A percentile compares a stretch with the other conserved stretches of the same genome.
These are phyloP conservation scores for Drosophila ochracea DNA, from an alignment of 2,888 invertebrate species.

Conservation along the genomic window DNA sequence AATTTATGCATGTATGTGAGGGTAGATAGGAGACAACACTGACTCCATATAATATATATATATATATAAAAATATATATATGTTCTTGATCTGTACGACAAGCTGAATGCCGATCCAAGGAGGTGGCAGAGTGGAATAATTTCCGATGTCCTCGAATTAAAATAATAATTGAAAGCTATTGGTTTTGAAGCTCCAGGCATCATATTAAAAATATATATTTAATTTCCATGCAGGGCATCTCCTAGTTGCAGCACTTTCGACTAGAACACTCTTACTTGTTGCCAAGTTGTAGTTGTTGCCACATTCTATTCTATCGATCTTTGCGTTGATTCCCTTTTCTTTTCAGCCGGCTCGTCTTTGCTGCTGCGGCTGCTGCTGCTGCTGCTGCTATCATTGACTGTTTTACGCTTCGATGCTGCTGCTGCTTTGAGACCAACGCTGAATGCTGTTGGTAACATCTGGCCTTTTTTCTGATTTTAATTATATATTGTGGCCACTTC, in stretches of 20 bases:
- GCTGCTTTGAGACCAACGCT: constrained; percentile 15
- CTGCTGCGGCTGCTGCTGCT: background rate
- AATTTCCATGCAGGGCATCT: constrained; percentile 10
- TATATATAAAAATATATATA: background rate
- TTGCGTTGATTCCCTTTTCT: constrained; percentile 35
- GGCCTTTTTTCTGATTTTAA: constrained; percentile 75
- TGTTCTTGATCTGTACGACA: background rate
- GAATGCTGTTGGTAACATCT: constrained; percentile 57
- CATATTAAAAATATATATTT: background rate
- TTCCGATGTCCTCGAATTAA: background rate
- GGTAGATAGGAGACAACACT: background rate
- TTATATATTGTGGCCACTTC: constrained; percentile 79
- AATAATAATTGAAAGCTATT: background rate
- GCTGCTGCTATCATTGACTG: constrained; percentile 55
- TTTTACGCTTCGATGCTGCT: constrained; percentile 39
- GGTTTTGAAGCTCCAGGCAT: background rate
- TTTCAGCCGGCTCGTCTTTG: constrained; percentile 7
- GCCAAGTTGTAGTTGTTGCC: constrained; percentile 11
- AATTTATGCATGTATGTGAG: background rate
- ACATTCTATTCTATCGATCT: constrained; percentile 70
- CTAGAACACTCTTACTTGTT: constrained; percentile 26
- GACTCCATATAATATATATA: background rate
- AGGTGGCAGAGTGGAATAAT: background rate
- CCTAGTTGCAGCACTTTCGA: background rate
- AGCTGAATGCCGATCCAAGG: background rate